Base-by-base conservation (phyloP, 2,113 vertebrate genomes). In the Pristiophorus japonicus region DNA sequence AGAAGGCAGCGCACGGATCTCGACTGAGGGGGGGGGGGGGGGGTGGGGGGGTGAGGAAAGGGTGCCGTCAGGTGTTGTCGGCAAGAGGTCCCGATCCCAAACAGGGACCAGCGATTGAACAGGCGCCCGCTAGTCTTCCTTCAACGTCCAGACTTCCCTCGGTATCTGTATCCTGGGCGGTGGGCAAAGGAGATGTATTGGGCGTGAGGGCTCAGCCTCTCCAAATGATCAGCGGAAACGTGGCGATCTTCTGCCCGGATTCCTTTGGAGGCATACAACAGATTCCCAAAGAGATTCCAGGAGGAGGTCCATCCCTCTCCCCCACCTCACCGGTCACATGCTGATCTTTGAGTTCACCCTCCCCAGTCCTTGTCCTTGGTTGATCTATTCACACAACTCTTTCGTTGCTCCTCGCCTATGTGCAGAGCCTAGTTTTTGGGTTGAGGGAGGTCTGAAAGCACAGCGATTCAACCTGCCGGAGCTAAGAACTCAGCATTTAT, bases 401-500 rank as follows among this genome's bases (percentile, higher is more conserved):
- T 63, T 38, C 8, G 62, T 20, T 63, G 51, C 7, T n/a, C 16
- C 59, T 18, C 34, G n/a, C 30, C 45, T 18, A n/a, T 3, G 7
- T 24, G 47, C 30, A 1, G 47, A 90, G 27, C 12, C 88, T 18
- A 42, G 62, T 16, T 67, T 67, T 11, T 1, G 92, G 42, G 38
- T 14, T 88, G 85, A 3, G 47, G 34, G 22, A 11, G 93, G 30
- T 45, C 42, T 30, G 65, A 70, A 66, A 16, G 65, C 38, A 45
- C 14, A 47, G 93, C 45, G 93, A 94, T 70, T 73, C 34, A 70
- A 94, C 45, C 38, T 47, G 11, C 24, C 27, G 24, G 65, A 94
- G 65, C 93, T 70, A 27, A 45, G 65, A 94, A 34, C 93, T 94
- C 93, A 34, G 2, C 66, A 34, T 47, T 94, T 94, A 94, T 94